Percentiles rank a stretch among this genome's conserved stretches.
phyloP scores from a whole-genome alignment of 2,797 vertebrate species.

The Gymnoscopelus braueri region DNA sequence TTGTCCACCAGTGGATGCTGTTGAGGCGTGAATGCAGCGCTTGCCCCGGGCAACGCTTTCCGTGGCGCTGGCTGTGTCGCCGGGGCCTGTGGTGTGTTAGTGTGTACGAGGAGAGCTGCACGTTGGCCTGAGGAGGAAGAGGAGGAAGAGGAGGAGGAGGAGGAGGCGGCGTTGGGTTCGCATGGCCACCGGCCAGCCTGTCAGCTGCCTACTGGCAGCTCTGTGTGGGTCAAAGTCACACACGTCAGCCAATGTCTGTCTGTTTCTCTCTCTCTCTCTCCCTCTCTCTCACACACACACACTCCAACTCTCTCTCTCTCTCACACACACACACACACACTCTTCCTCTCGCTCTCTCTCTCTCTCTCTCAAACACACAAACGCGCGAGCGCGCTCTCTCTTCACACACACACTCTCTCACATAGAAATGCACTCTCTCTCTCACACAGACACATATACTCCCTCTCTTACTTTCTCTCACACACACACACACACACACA shows the following conservation, averaged over 20 bases:
- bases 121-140: slow-evolving; percentile 57
- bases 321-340: neutral
- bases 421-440: no score
- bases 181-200: slow-evolving; percentile 68
- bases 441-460: neutral
- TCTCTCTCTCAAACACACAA: no score
- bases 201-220: slow-evolving; percentile 75
- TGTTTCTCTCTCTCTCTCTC: slow-evolving; percentile 20
- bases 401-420: slow-evolving; percentile 25
- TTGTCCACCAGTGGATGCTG: slow-evolving; percentile 74
- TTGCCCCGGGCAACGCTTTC: slow-evolving; percentile 59
- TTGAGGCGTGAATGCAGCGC: slow-evolving; percentile 62
- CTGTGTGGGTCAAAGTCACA: slow-evolving; percentile 72
- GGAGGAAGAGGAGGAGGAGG: neutral
- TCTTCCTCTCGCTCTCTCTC: no score
- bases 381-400: no score
- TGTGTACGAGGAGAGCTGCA: slow-evolving; percentile 79
- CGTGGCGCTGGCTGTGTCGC: slow-evolving; percentile 36
- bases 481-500: neutral
- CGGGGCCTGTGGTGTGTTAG: neutral
- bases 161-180: slow-evolving; percentile 60
- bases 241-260: slow-evolving; percentile 43
- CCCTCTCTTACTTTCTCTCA: slow-evolving; percentile 11
- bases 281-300: slow-evolving; percentile 26
- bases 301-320: slow-evolving; percentile 4